phyloP scores from a whole-genome alignment of 2,797 vertebrate species.

The Anabas testudineus region DNA sequence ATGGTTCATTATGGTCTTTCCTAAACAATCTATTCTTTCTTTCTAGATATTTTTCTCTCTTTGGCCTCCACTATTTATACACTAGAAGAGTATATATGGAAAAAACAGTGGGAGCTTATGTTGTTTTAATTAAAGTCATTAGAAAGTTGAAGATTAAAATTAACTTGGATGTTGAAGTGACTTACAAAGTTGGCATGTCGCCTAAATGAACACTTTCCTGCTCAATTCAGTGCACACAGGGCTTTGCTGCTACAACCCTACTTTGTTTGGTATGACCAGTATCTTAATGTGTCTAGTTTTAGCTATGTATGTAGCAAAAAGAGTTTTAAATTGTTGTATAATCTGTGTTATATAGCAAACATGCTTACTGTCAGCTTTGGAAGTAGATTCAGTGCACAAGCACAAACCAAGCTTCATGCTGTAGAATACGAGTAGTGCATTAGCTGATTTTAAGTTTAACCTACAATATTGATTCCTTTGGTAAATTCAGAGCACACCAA shows the following conservation, averaged over 20 bases:
- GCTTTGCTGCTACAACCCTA: not conserved
- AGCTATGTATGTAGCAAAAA: no score
- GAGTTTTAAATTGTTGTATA: no score
- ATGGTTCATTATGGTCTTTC: conserved; percentile 34
- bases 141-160: not conserved
- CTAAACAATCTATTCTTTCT: conserved; percentile 35
- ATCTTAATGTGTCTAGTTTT: no score
- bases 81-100: not conserved
- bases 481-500: no score
- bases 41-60: conserved; percentile 12
- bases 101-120: not conserved
- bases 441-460: no score
- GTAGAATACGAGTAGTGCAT: no score
- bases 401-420: no score
- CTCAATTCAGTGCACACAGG: not conserved
- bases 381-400: no score
- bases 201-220: not conserved
- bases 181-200: not conserved
- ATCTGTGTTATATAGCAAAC: no score
- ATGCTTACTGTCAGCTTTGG: no score
- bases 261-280: no score
- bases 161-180: not conserved
- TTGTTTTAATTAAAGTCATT: conserved; percentile 3
- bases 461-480: no score
- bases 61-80: not conserved